A percentile compares a stretch with the other conserved stretches of the same genome.
Conservation (phyloP, 2,113 vertebrate species). For the Eptesicus fuscus region DNA sequence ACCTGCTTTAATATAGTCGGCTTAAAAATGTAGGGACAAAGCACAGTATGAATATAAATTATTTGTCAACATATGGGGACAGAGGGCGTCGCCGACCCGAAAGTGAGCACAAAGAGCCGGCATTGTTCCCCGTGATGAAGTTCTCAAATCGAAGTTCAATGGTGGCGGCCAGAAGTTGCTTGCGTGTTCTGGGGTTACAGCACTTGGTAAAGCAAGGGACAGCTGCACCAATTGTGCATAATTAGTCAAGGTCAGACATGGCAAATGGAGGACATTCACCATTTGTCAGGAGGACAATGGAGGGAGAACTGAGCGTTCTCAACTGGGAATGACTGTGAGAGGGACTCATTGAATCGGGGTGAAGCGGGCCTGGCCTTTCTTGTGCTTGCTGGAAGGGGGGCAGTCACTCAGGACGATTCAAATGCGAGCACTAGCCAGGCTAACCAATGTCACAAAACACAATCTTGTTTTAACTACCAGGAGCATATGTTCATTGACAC, state of each 20-base stretch:
- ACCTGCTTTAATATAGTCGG: slow-evolving; percentile 41
- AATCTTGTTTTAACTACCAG: slow-evolving; percentile 79
- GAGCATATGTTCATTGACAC: slow-evolving; percentile 81
- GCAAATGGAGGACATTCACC: slow-evolving; percentile 83
- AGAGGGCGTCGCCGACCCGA: slow-evolving; percentile 20
- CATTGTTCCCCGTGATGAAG: slow-evolving; percentile 76
- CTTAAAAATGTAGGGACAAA: slow-evolving; percentile 34
- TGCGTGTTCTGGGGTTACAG: slow-evolving; percentile 61
- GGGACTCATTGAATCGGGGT: slow-evolving; percentile 66
- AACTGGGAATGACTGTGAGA: slow-evolving; percentile 42
- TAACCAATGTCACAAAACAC: slow-evolving; percentile 72
- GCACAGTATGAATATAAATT: slow-evolving; percentile 43
- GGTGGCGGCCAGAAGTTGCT: slow-evolving; percentile 76
- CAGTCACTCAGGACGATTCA: slow-evolving; percentile 59
- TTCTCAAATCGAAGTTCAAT: slow-evolving; percentile 79
- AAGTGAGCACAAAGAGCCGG: slow-evolving; percentile 11
- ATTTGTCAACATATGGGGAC: slow-evolving; percentile 52
- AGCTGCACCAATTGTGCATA: slow-evolving; percentile 84
- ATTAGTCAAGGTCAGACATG: slow-evolving; percentile 86
- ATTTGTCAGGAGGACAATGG: slow-evolving; percentile 85
- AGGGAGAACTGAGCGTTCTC: slow-evolving; percentile 69
- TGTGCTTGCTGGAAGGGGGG: slow-evolving; percentile 56
- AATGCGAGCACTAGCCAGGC: slow-evolving; percentile 70
- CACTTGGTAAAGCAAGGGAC: slow-evolving; percentile 74
- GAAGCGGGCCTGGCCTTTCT: slow-evolving; percentile 67